phyloP scores from a whole-genome alignment of 2,113 vertebrate species.

The Dascyllus trimaculatus region DNA sequence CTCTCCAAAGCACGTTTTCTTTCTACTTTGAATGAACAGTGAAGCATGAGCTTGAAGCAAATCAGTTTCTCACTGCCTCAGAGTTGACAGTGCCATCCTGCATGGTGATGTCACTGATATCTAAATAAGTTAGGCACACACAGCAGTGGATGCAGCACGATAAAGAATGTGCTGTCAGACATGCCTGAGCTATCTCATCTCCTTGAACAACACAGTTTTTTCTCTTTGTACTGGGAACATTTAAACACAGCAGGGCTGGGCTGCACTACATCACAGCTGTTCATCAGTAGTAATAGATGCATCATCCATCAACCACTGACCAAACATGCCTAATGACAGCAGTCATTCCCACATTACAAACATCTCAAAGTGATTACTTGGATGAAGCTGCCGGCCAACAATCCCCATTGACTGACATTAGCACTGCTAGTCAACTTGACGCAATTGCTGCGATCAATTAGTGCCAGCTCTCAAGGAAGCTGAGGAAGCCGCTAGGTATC shows the following conservation, averaged over 20 bases:
- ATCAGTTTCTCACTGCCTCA: conserved; percentile 37
- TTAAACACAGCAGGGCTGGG: conserved; percentile 15
- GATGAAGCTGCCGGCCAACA: conserved; percentile 8
- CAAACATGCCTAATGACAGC: conserved; percentile 7
- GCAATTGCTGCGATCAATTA: conserved; percentile 46
- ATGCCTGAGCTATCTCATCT: conserved; percentile 20
- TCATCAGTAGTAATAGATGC: not conserved
- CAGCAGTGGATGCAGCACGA: conserved; percentile 19
- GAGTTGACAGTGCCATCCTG: conserved; percentile 22
- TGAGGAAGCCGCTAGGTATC: conserved; percentile 43
- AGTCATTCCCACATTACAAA: conserved; percentile 41
- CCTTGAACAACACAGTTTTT: not conserved
- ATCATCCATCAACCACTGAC: conserved; percentile 34
- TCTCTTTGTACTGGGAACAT: not conserved
- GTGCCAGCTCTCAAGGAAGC: conserved; percentile 19
- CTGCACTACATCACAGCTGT: conserved; percentile 1
- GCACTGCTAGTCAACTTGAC: conserved; percentile 26
- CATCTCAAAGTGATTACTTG: conserved; percentile 40
- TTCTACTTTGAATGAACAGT: conserved; percentile 49
- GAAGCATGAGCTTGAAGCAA: conserved; percentile 35
- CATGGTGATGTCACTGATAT: conserved; percentile 51
- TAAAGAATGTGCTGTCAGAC: conserved; percentile 53
- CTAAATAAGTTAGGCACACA: conserved; percentile 34
- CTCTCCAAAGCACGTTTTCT: conserved; percentile 8
- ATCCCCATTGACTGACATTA: conserved; percentile 42